Evolutionary conservation across 2,888 invertebrate genomes (phyloP).

Genomic region (Pterostichus madidus): DNA sequence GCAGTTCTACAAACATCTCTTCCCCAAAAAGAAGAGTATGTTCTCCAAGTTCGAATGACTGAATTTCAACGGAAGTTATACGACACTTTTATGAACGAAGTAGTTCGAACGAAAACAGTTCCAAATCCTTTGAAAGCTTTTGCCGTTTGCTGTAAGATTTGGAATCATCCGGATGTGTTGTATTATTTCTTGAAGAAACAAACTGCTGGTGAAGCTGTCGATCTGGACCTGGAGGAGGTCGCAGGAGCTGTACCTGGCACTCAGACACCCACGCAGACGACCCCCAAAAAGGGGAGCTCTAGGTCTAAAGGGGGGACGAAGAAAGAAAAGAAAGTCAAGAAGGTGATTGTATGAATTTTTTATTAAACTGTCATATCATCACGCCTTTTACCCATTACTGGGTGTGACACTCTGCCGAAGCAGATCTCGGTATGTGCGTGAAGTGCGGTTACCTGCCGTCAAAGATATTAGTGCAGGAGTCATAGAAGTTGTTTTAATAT

Average conservation of each 20-base stretch:
- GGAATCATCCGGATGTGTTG: conserved; percentile 96
- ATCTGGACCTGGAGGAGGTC: conserved; percentile 90
- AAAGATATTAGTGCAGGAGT: too few species aligned
- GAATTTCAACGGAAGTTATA: conserved; percentile 94
- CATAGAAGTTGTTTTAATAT: too few species aligned
- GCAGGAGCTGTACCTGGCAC: conserved; percentile 79
- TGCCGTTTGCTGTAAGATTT: conserved; percentile 98
- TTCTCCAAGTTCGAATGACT: conserved; percentile 92
- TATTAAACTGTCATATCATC: too few species aligned
- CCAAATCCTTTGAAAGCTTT: conserved; percentile 98
- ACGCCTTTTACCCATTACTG: too few species aligned
- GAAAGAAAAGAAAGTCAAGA: conserved; percentile 69
- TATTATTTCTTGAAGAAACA: conserved; percentile 93
- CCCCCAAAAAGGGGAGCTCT: conserved; percentile 72
- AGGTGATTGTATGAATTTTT: too few species aligned
- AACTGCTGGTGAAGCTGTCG: conserved; percentile 87
- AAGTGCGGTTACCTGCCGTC: too few species aligned
- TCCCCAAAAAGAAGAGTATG: conserved; percentile 97
- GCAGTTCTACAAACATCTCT: conserved; percentile 94
- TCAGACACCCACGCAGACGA: conserved; percentile 57
- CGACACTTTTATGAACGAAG: conserved; percentile 95
- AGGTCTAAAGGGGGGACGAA: conserved; percentile 67
- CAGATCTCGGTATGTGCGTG: too few species aligned
- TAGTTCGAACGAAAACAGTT: conserved; percentile 90
- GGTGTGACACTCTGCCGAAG: too few species aligned